A percentile compares a stretch with the other conserved stretches of the same genome.
Evolutionary conservation across 23 tunicate genomes (phyloP).

Genomic region (Styela clava): DNA sequence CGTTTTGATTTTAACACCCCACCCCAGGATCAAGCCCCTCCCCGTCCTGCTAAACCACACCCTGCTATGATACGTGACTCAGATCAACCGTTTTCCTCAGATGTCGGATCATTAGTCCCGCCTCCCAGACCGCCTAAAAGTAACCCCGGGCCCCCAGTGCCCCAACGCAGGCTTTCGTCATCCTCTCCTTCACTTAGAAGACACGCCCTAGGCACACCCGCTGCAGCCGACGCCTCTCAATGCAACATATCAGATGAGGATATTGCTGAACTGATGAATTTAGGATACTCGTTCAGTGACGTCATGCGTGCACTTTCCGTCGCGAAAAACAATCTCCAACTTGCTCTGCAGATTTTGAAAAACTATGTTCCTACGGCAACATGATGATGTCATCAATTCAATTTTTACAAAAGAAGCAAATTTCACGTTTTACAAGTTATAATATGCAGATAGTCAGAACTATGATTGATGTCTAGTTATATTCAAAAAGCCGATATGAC

Average conservation of each 20-base stretch:
- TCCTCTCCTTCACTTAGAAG: slow-evolving; percentile 15
- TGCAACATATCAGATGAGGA: slow-evolving; percentile 51
- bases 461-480: no score
- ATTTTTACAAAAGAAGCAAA: background rate
- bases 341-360: slow-evolving; percentile 68
- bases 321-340: slow-evolving; percentile 56
- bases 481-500: no score
- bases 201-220: background rate
- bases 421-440: background rate
- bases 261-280: slow-evolving; percentile 86
- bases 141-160: slow-evolving; percentile 33
- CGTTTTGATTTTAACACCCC: slow-evolving; percentile 1
- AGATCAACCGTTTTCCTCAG: background rate
- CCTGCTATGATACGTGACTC: background rate
- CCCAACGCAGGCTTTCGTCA: slow-evolving; percentile 23
- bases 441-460: background rate
- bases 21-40: slow-evolving; percentile 40
- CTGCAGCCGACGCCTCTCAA: background rate
- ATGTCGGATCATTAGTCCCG: slow-evolving; percentile 34
- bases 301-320: slow-evolving; percentile 75
- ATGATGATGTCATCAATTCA: slow-evolving; percentile 18
- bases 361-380: slow-evolving; percentile 55
- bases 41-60: slow-evolving; percentile 38
- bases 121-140: slow-evolving; percentile 74
- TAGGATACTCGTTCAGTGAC: slow-evolving; percentile 86